Conservation (phyloP, 1,140 invertebrate genomes). For the Anoplolepis gracilipes region DNA sequence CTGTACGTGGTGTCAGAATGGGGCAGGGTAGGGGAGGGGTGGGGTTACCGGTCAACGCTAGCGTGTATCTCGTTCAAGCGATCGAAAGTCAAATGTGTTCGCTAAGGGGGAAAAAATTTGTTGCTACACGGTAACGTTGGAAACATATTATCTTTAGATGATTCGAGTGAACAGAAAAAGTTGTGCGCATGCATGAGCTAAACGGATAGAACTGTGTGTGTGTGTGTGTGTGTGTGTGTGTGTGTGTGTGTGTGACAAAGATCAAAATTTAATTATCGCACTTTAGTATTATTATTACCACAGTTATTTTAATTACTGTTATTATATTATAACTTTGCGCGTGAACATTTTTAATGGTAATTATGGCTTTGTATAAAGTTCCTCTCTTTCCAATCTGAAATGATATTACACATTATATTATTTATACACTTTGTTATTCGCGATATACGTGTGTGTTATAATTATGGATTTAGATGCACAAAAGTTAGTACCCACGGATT, state of each 20-base stretch:
- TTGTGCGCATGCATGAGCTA: neutral
- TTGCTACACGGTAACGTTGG: neutral
- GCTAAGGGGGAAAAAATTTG: neutral
- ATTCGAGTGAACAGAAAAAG: neutral
- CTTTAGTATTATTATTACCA: neutral
- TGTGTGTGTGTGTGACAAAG: too few species aligned
- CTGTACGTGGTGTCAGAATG: neutral
- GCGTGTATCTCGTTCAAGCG: slow-evolving; percentile 20
- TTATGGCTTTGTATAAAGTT: neutral
- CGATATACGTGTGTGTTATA: neutral
- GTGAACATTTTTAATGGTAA: neutral
- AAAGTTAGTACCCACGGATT: neutral
- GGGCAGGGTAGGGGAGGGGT: too few species aligned
- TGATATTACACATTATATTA: neutral
- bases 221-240: too few species aligned
- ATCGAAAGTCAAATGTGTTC: slow-evolving; percentile 21
- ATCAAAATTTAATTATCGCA: neutral
- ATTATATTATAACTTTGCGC: neutral
- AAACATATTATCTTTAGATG: neutral
- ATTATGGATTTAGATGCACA: neutral
- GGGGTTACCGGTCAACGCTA: neutral
- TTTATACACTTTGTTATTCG: neutral
- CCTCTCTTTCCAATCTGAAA: neutral
- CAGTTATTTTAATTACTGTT: neutral
- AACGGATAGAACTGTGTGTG: neutral